phyloP scores from a whole-genome alignment of 2,113 vertebrate genomes.

The Nycticryphes semicollaris region DNA sequence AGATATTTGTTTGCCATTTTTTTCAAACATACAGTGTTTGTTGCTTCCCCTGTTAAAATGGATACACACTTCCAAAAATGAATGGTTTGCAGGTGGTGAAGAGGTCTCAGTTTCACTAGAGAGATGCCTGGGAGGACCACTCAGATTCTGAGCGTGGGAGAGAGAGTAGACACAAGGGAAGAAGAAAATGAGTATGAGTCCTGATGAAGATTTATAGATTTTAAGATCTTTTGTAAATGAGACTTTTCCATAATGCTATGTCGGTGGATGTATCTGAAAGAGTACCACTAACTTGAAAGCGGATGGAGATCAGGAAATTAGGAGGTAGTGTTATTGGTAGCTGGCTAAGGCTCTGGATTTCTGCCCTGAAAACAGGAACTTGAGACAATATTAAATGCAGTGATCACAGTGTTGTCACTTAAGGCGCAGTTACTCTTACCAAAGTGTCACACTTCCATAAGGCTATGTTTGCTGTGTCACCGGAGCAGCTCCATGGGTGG shows the following conservation, averaged over 20 bases:
- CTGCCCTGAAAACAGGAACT: background rate
- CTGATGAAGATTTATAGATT: background rate
- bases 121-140: background rate
- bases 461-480: background rate
- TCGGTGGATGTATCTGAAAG: background rate
- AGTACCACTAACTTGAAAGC: background rate
- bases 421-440: background rate
- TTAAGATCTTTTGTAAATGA: background rate
- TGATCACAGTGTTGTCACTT: background rate
- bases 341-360: background rate
- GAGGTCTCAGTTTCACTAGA: background rate
- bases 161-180: background rate
- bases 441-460: background rate
- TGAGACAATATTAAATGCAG: background rate
- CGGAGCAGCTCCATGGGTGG: background rate
- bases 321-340: background rate
- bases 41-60: background rate
- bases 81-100: background rate
- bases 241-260: accelerated
- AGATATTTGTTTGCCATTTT: background rate
- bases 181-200: accelerated
- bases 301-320: background rate
- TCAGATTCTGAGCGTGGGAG: background rate
- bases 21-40: background rate
- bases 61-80: background rate